Evolutionary conservation across 2,888 invertebrate species (phyloP), one percentile per base, ranked within the genome.

Genomic region (Hemistola chrysoprasaria): DNA sequence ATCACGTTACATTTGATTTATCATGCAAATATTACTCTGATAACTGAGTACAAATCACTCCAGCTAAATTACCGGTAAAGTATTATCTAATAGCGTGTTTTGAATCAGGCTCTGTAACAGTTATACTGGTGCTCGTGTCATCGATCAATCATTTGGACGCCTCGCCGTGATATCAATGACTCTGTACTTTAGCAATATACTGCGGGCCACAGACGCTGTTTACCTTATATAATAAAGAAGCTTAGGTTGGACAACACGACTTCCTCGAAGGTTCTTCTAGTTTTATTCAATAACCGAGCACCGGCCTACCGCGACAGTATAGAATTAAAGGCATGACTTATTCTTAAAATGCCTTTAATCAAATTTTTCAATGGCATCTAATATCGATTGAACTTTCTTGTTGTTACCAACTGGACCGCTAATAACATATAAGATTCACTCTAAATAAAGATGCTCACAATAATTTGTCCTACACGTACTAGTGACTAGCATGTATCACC

Each of bases 61-160:
- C 57, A 61, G 60, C 59, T 53, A 69, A 63, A 68, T 67, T 67
- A 65, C 61, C 62, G 56, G 57, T 56, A 46, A 56, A 65, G 62
- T 65, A 53, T 54, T 56, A 53, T n/a, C n/a, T n/a, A n/a, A n/a
- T 56, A 52, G 37, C 41, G 38, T 31, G 43, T 58, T 45, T 50
- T 67, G 62, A 65, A 66, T 65, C 56, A 58, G 56, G 57, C 53
- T 47, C 23, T 53, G 50, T 45, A 21, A 7, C 24, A 21, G 5
- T 11, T n/a, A 22, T 53, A 43, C 27, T 53, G 50, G 3, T 2
- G 16, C 4, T 16, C 2, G 16, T 45, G 43, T 48, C 64, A 64
- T 71, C 73, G 62, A 80, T 79, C 78, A 78, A 79, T 79, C 79
- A 69, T 65, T 60, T 45, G 62, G 71, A 69, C 70, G 73, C 72